Evolutionary conservation across 2,797 vertebrate genomes (phyloP).

Genomic region (Dipus sagitta): DNA sequence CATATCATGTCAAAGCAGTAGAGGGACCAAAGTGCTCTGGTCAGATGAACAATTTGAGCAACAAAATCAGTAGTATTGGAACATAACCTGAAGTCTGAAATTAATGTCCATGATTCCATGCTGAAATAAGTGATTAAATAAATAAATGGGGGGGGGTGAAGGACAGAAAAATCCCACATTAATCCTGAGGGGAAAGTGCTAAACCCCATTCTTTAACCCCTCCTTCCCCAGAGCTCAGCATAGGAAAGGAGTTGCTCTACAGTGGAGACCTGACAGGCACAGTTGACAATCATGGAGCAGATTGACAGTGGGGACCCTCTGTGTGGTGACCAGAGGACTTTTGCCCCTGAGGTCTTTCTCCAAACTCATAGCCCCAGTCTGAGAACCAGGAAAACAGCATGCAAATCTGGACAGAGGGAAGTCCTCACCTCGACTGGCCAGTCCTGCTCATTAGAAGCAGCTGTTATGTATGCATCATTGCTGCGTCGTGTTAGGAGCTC

Average conservation of each 20-base stretch:
- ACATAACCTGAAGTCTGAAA: too few relatives aligned
- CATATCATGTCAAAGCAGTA: rapidly evolving
- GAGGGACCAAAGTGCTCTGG: too few relatives aligned
- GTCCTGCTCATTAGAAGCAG: not conserved
- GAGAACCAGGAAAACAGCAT: not conserved
- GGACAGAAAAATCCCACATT: not conserved
- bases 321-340: not conserved
- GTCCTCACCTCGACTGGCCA: rapidly evolving
- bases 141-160: not conserved
- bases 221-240: not conserved
- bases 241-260: not conserved
- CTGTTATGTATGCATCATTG: too few relatives aligned
- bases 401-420: not conserved
- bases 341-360: not conserved
- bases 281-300: not conserved
- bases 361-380: not conserved
- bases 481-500: too few relatives aligned
- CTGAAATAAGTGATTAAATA: not conserved
- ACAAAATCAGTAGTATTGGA: not conserved
- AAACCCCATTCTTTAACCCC: not conserved
- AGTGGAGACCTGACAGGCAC: too few relatives aligned
- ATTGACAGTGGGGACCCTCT: not conserved
- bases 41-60: not conserved
- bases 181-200: not conserved
- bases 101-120: rapidly evolving